Conservation (phyloP, 2,797 vertebrate species). For the Mus minutoides region DNA sequence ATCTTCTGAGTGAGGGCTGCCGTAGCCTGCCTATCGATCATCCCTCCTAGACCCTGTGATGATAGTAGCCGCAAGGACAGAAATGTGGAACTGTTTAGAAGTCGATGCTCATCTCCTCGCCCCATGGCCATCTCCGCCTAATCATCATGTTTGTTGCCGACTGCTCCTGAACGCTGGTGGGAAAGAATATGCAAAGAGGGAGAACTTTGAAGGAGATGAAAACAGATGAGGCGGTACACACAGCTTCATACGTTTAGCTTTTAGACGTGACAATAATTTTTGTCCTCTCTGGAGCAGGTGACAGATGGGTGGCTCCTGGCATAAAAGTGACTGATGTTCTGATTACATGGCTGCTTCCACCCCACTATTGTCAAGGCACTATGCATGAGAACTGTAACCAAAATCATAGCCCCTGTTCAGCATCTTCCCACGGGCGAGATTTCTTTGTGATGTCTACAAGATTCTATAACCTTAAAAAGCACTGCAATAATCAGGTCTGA, state of each 20-base stretch:
- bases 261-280: slow-evolving; percentile 47
- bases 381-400: background rate
- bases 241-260: background rate
- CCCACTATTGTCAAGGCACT: background rate
- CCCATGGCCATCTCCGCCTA: background rate
- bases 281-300: slow-evolving; percentile 60
- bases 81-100: slow-evolving; percentile 38
- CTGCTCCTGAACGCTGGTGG: background rate
- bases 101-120: slow-evolving; percentile 35
- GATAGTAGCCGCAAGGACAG: background rate
- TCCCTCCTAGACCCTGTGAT: slow-evolving; percentile 24
- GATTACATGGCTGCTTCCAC: background rate
- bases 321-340: slow-evolving; percentile 33
- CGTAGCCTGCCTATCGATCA: slow-evolving; percentile 63
- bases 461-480: slow-evolving; percentile 12
- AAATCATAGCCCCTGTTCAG: slow-evolving; percentile 14
- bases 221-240: background rate
- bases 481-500: slow-evolving; percentile 20
- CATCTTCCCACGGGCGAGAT: background rate
- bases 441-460: slow-evolving; percentile 40
- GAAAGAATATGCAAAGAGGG: slow-evolving; percentile 9
- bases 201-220: slow-evolving; percentile 41
- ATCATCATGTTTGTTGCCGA: slow-evolving; percentile 66
- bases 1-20: background rate
- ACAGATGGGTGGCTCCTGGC: slow-evolving; percentile 71